Conservation (phyloP, 1,140 invertebrate species). For the Mamestra configurata region DNA sequence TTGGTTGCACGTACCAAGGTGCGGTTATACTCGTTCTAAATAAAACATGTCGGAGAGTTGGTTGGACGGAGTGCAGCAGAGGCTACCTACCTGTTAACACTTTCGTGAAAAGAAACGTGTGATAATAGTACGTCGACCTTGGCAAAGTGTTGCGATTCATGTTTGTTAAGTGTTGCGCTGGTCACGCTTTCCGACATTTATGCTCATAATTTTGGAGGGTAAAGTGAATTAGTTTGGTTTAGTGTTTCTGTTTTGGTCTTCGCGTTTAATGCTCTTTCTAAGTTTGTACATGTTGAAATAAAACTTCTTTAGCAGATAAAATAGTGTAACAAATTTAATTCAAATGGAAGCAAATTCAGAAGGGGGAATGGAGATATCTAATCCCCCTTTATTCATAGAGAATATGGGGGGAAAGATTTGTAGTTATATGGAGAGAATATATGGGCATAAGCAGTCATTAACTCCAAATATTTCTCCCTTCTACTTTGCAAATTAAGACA, state of each 20-base stretch:
- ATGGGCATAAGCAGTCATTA: too few relatives aligned
- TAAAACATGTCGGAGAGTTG: conserved; percentile 24
- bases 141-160: conserved; percentile 49
- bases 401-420: too few relatives aligned
- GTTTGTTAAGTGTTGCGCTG: conserved; percentile 15
- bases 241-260: not conserved
- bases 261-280: not conserved
- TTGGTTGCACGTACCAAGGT: conserved; percentile 15
- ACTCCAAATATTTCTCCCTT: too few relatives aligned
- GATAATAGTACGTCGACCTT: conserved; percentile 61
- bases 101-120: conserved; percentile 60
- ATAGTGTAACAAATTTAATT: too few relatives aligned
- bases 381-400: too few relatives aligned
- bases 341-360: too few relatives aligned
- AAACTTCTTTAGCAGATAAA: too few relatives aligned
- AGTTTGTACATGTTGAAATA: too few relatives aligned
- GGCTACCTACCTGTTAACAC: conserved; percentile 7
- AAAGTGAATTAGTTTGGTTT: not conserved
- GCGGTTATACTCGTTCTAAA: conserved; percentile 32
- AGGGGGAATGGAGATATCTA: too few relatives aligned
- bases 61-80: not conserved
- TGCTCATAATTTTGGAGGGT: conserved; percentile 7
- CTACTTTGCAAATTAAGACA: too few relatives aligned
- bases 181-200: conserved; percentile 47
- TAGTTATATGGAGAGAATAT: too few relatives aligned